phyloP scores from a whole-genome alignment of 2,888 invertebrate genomes.

The Meteorus colon region DNA sequence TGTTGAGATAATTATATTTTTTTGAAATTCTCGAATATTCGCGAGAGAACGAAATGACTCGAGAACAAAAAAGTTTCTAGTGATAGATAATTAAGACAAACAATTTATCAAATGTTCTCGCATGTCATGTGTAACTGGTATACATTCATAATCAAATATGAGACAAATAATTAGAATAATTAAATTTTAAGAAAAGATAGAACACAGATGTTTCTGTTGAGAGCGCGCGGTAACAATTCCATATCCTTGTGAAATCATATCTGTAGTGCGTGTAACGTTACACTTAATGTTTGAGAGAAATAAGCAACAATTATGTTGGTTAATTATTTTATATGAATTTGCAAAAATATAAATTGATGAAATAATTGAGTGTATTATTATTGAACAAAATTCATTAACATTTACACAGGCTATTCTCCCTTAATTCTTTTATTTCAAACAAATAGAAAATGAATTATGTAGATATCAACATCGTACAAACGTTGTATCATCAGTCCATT shows the following conservation, averaged over 20 bases:
- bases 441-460: neutral
- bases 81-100: constrained; percentile 14
- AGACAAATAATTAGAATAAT: constrained; percentile 71
- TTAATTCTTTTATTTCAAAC: neutral
- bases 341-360: constrained; percentile 3
- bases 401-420: neutral
- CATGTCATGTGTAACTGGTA: constrained; percentile 41
- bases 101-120: constrained; percentile 6
- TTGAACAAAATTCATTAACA: neutral
- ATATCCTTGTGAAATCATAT: constrained; percentile 51
- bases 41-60: constrained; percentile 23
- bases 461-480: neutral
- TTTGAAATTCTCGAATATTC: constrained; percentile 26
- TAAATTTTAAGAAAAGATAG: constrained; percentile 48
- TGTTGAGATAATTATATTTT: constrained; percentile 43
- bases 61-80: constrained; percentile 30
- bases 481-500: neutral
- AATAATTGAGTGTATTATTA: neutral
- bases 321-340: constrained; percentile 25
- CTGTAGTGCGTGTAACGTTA: constrained; percentile 43
- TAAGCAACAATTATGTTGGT: constrained; percentile 29
- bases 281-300: constrained; percentile 40
- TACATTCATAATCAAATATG: constrained; percentile 65
- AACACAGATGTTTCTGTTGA: constrained; percentile 40
- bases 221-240: constrained; percentile 31